phyloP scores from a whole-genome alignment of 2,888 invertebrate species.

The Villa cingulata region DNA sequence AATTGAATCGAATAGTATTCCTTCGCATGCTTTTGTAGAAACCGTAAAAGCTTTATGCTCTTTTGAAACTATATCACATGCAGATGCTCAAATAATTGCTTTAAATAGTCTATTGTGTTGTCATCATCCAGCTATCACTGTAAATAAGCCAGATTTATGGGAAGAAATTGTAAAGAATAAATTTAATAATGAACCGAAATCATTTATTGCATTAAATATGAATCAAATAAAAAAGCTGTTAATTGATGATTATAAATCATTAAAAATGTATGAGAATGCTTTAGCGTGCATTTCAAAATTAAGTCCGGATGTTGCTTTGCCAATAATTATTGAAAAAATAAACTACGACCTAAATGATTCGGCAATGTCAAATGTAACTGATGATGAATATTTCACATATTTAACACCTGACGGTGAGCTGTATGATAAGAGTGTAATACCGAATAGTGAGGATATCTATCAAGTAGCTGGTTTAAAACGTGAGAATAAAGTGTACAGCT shows the following conservation, averaged over 20 bases:
- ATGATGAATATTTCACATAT: conserved; percentile 67
- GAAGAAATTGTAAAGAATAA: conserved; percentile 41
- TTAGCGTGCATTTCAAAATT: conserved; percentile 52
- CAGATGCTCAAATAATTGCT: conserved; percentile 46
- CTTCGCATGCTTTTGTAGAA: conserved; percentile 25
- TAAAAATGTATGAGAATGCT: conserved; percentile 53
- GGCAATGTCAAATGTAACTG: conserved; percentile 55
- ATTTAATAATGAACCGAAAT: conserved; percentile 28
- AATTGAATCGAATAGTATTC: conserved; percentile 22
- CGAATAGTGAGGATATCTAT: conserved; percentile 34
- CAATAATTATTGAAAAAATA: conserved; percentile 48
- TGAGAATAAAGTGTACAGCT: conserved; percentile 93
- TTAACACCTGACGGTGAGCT: conserved; percentile 79
- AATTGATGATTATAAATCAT: conserved; percentile 42
- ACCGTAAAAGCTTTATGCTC: conserved; percentile 25
- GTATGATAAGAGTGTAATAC: conserved; percentile 74
- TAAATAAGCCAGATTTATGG: conserved; percentile 53
- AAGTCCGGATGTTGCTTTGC: conserved; percentile 50
- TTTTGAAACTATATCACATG: conserved; percentile 20
- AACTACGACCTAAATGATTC: conserved; percentile 48
- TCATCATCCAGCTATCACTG: conserved; percentile 58
- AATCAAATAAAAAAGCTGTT: conserved; percentile 46
- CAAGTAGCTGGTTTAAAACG: conserved; percentile 56
- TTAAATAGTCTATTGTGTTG: conserved; percentile 54
- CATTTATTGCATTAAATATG: conserved; percentile 45